Evolutionary conservation across 2,113 vertebrate species (phyloP), one percentile per base, ranked within the genome.

Genomic region (Panurus biarmicus): DNA sequence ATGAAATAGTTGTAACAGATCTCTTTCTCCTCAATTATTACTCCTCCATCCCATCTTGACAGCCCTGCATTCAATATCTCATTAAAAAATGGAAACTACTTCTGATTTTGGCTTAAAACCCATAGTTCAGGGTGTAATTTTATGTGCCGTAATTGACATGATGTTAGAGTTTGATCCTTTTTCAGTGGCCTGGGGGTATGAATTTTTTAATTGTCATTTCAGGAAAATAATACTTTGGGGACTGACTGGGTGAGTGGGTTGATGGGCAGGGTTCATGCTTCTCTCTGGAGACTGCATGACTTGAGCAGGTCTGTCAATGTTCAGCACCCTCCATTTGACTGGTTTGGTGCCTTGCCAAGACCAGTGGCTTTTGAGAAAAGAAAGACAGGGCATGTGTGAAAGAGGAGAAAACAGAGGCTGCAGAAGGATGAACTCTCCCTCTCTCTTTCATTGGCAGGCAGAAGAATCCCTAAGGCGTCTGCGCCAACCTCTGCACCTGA

Each of bases 401-500:
- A 91, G 29, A 79, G 60, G 14, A 78, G 23, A n/a, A 56, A 29
- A 48, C 0, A 1, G 58, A 18, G 56, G 51, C 48, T 78, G 65
- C 83, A 64, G 40, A 29, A 79, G 38, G 57, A 71, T 92, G 20
- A 92, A 38, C 36, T 83, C 73, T 80, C 19, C 5, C 75, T 72
- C 56, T 93, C 56, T 86, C 54, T 95, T 53, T 29, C 33, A 9
- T 9, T 76, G 20, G 72, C 95, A 99, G 99, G 97, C 98, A 64
- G 98, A 98, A 94, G 98, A 98, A 48, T 98, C 98, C 71, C 95
- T 99, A 87, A 97, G 86, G 72, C 98, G 97, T 13, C 95, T 99
- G 86, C 98, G 97, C 60, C 97, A 97, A 14, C 97, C 98, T 50
- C 98, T 98, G 69, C 96, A 87, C 28, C 97, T 98, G 74, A 97